A percentile compares a stretch with the other conserved stretches of the same genome.
Evolutionary conservation across 92 coral and sea anemone species (phyloP).

Genomic region (Siderastrea radians): DNA sequence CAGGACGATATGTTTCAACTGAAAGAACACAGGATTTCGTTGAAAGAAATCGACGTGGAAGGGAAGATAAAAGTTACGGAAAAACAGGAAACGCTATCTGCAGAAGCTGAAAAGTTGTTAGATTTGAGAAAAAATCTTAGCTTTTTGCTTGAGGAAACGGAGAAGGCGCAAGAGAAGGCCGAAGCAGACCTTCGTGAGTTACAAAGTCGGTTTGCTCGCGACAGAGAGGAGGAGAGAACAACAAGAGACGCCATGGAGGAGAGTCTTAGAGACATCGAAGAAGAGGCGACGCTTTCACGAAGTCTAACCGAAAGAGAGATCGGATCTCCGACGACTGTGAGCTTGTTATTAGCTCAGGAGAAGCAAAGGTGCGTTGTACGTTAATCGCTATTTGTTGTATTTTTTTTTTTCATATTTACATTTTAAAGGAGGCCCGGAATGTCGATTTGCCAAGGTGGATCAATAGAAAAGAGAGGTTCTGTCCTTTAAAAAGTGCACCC

Average conservation of each 20-base stretch:
- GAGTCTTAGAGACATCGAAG: conserved; percentile 88
- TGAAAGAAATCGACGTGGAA: conserved; percentile 87
- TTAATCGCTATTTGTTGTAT: no score
- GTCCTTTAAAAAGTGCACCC: no score
- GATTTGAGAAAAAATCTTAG: conserved; percentile 65
- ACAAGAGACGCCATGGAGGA: conserved; percentile 90
- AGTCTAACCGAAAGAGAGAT: conserved; percentile 83
- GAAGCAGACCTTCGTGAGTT: conserved; percentile 89
- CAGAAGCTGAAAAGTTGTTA: conserved; percentile 65
- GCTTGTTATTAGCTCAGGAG: conserved; percentile 76
- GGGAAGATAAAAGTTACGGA: conserved; percentile 85
- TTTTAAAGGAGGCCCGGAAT: not conserved
- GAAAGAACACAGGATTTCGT: conserved; percentile 74
- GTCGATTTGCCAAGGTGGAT: no score
- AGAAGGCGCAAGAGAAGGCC: conserved; percentile 84
- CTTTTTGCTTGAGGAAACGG: conserved; percentile 79
- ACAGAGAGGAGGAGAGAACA: conserved; percentile 80
- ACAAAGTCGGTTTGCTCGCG: conserved; percentile 78
- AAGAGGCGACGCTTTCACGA: conserved; percentile 86
- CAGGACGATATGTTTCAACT: conserved; percentile 74
- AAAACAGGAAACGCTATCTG: conserved; percentile 71
- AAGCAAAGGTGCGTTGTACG: conserved; percentile 63
- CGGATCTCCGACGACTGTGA: conserved; percentile 50
- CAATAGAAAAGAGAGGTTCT: no score
- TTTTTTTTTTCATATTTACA: not conserved